Percentiles rank a stretch among this genome's conserved stretches.
phyloP scores from a whole-genome alignment of 2,888 invertebrate genomes.

The Baronia brevicornis region DNA sequence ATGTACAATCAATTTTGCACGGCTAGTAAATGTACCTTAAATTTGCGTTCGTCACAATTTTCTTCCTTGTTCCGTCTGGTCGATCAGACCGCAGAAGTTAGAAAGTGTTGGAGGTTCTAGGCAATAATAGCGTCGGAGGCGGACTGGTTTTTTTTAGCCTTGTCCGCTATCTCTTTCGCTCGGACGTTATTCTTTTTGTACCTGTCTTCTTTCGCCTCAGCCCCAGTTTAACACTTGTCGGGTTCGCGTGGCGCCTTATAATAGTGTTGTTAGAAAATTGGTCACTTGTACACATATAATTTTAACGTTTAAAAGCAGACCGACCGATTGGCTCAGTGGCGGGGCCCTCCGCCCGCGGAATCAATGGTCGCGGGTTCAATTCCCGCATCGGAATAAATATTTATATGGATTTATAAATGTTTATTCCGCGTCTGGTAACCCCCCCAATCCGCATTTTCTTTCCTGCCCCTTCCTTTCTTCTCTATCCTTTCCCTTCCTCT shows the following conservation, averaged over 20 bases:
- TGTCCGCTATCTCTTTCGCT: conserved; percentile 17
- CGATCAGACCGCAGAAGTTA: conserved; percentile 21
- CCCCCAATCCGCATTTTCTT: no score
- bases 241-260: conserved; percentile 37
- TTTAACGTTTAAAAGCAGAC: neutral
- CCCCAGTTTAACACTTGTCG: conserved; percentile 34
- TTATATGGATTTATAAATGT: no score
- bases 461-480: no score
- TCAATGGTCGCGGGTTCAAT: no score
- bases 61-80: conserved; percentile 17
- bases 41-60: conserved; percentile 18
- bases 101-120: conserved; percentile 23
- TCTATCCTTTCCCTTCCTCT: no score
- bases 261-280: conserved; percentile 14
- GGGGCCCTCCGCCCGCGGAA: no score
- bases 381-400: no score
- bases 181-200: conserved; percentile 16
- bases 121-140: conserved; percentile 19
- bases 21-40: no score
- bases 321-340: no score
- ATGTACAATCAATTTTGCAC: no score
- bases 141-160: conserved; percentile 17
- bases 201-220: conserved; percentile 17
- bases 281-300: neutral
- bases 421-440: no score